Conservation (phyloP, 2,888 invertebrate species). For the Tromatobia lineatoria region DNA sequence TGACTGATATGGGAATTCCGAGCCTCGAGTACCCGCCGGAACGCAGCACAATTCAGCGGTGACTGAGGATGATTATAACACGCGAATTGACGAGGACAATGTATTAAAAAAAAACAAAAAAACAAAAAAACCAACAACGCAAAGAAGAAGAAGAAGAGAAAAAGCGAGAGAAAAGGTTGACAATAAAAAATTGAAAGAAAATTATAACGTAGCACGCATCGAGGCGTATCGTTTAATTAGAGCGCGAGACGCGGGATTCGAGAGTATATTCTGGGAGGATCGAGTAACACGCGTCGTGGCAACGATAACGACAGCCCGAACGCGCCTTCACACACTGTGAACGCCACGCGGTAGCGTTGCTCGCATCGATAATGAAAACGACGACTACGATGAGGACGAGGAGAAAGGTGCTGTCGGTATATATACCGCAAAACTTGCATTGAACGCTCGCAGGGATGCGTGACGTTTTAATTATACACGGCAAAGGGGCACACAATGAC, state of each 20-base stretch:
- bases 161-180: not conserved
- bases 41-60: slow-evolving; percentile 23
- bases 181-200: slow-evolving; percentile 57
- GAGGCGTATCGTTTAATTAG: slow-evolving; percentile 69
- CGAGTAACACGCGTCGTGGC: slow-evolving; percentile 26
- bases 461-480: slow-evolving; percentile 70
- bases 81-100: slow-evolving; percentile 45
- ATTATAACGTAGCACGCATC: slow-evolving; percentile 61
- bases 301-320: slow-evolving; percentile 62
- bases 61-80: not conserved
- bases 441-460: slow-evolving; percentile 67
- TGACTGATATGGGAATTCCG: slow-evolving; percentile 1
- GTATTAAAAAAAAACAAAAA: not conserved
- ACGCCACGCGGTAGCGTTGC: not conserved
- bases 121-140: too few relatives aligned
- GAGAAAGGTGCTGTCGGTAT: not conserved
- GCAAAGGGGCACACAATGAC: slow-evolving; percentile 66
- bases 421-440: slow-evolving; percentile 63
- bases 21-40: slow-evolving; percentile 33
- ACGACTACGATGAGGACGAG: slow-evolving; percentile 51
- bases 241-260: slow-evolving; percentile 47
- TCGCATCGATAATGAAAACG: slow-evolving; percentile 68
- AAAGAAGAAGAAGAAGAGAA: slow-evolving; percentile 8
- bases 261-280: slow-evolving; percentile 25
- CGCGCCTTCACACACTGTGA: not conserved